Evolutionary conservation across 2,888 invertebrate genomes (phyloP).

Genomic region (Harpalus rubripes): DNA sequence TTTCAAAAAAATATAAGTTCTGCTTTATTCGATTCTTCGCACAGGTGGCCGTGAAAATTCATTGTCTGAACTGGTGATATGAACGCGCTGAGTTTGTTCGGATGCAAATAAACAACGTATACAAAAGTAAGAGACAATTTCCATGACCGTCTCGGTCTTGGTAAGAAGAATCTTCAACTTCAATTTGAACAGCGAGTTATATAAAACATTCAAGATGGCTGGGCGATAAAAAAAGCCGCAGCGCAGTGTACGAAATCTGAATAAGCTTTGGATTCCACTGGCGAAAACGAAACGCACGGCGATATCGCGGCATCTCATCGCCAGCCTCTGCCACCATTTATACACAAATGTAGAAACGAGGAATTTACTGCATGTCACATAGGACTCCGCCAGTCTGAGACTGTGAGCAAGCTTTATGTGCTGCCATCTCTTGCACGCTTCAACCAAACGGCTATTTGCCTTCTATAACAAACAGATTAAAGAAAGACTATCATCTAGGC

Average conservation of each 20-base stretch:
- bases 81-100: neutral
- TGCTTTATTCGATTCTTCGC: neutral
- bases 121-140: slow-evolving; percentile 45
- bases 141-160: slow-evolving; percentile 33
- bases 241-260: slow-evolving; percentile 47
- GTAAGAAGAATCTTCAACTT: slow-evolving; percentile 63
- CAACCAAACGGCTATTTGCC: neutral
- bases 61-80: neutral
- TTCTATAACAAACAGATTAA: too few species aligned
- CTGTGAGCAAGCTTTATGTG: slow-evolving; percentile 22
- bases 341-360: slow-evolving; percentile 47
- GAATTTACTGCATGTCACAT: slow-evolving; percentile 42
- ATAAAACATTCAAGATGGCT: slow-evolving; percentile 68
- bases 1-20: too few species aligned
- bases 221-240: slow-evolving; percentile 76
- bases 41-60: slow-evolving; percentile 4
- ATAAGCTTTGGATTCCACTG: slow-evolving; percentile 43
- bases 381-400: slow-evolving; percentile 1
- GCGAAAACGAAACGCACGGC: slow-evolving; percentile 53
- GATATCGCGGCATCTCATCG: slow-evolving; percentile 50
- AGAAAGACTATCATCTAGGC: too few species aligned
- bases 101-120: slow-evolving; percentile 23
- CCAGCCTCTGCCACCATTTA: slow-evolving; percentile 44
- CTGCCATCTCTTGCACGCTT: slow-evolving; percentile 8
- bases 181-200: slow-evolving; percentile 59